Base-by-base conservation (phyloP, 2,797 vertebrate species). In the Hozukius guyotensis region DNA sequence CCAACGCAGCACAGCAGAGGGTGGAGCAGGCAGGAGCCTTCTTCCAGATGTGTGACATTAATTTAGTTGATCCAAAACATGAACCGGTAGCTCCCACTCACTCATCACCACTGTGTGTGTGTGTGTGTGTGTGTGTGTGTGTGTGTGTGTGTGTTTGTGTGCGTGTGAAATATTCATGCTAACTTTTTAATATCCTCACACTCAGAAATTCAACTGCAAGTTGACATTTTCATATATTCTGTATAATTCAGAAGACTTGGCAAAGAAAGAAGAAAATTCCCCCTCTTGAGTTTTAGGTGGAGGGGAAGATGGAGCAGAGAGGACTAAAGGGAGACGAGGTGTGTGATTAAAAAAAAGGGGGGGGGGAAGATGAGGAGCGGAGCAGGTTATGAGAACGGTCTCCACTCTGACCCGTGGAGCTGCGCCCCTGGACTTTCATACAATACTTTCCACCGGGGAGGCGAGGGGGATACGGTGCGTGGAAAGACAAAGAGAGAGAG, bases 11-110 rank as follows among this genome's bases (percentile, higher is more conserved):
- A 83, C 93, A 94, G 93, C 91, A 63, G 92, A 94, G 92, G 92
- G 93, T 93, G 93, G 92, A 94, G 91, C 93, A 91, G 86, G 89
- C 91, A 92, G 92, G 82, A 94, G 93, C 92, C 92, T 85, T 91
- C 91, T 93, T 95, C 93, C 94, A 95, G 94, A 95, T 95, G 94
- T 95, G 93, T 87, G 93, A 94, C 92, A 93, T 94, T 94, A 93
- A 94, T 93, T 94, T 91, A 93, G 92, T 83, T 92, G 89, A 93
- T 95, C 90, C 91, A 92, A 92, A 95, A 95, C 94, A 95, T 94
- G 94, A 94, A 94, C 92, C 92, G 91, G 94, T 94, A 94, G 94
- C 93, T 95, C 94, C 93, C 93, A 93, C 94, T 94, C 93, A 90
- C 89, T 93, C 89, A 84, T 85, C 89, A 90, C 87, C 24, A 31